Conservation (phyloP, 2,113 vertebrate genomes). For the Glaucidium brasilianum region DNA sequence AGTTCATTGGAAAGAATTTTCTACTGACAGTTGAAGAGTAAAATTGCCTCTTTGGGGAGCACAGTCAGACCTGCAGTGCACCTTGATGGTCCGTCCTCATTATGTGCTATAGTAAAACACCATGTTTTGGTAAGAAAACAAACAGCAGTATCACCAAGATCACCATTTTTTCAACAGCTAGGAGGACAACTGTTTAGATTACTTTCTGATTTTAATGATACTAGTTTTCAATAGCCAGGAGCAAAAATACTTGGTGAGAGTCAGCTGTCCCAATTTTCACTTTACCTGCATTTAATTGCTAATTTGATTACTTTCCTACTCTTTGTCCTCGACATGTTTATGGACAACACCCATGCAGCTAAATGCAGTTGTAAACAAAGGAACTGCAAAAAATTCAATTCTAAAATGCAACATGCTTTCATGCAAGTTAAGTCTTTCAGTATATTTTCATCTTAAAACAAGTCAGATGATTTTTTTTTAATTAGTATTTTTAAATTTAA, state of each 20-base stretch:
- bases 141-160: neutral
- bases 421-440: neutral
- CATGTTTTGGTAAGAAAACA: neutral
- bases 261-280: neutral
- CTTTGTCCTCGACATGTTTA: neutral
- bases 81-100: neutral
- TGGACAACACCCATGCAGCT: neutral
- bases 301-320: neutral
- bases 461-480: neutral
- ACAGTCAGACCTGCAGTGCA: neutral
- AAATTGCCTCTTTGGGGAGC: neutral
- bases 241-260: rapidly evolving
- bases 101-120: neutral
- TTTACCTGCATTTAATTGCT: neutral
- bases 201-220: neutral
- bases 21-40: neutral
- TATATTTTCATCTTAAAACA: neutral
- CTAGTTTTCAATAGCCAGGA: neutral
- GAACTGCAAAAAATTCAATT: neutral
- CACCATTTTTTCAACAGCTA: neutral
- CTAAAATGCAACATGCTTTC: neutral
- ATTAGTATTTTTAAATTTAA: neutral
- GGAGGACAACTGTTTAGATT: neutral
- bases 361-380: neutral
- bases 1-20: neutral